Conservation (phyloP, 23 tunicate species). For the Styela plicata region DNA sequence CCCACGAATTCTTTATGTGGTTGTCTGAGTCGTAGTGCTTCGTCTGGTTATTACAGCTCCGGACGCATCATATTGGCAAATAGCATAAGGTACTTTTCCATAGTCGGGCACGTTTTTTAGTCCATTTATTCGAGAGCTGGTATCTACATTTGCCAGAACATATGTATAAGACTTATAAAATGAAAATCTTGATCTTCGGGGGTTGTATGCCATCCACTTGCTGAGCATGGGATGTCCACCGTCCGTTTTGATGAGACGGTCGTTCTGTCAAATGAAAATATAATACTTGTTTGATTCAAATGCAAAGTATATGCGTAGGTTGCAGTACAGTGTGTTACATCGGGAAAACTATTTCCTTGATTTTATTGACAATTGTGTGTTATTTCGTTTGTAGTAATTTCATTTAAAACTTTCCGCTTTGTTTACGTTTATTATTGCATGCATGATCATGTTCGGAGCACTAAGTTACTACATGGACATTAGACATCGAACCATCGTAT, state of each 20-base stretch:
- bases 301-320: too few species aligned
- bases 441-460: too few species aligned
- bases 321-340: too few species aligned
- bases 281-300: too few species aligned
- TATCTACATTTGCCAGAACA: background rate
- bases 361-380: too few species aligned
- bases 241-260: background rate
- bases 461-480: too few species aligned
- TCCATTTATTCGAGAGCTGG: background rate
- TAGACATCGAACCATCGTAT: too few species aligned
- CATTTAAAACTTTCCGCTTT: too few species aligned
- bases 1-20: background rate
- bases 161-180: background rate
- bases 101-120: background rate
- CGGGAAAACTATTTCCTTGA: too few species aligned
- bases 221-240: background rate
- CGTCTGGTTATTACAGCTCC: background rate
- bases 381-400: too few species aligned
- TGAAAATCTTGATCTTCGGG: background rate
- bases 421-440: too few species aligned
- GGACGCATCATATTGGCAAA: background rate
- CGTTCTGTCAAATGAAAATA: background rate
- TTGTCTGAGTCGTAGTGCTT: background rate
- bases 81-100: background rate
- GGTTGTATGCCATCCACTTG: conserved; percentile 15